These are phyloP conservation scores for Anarrhichthys ocellatus DNA, from an alignment of 2,113 vertebrate genomes.

Conservation along the genomic window DNA sequence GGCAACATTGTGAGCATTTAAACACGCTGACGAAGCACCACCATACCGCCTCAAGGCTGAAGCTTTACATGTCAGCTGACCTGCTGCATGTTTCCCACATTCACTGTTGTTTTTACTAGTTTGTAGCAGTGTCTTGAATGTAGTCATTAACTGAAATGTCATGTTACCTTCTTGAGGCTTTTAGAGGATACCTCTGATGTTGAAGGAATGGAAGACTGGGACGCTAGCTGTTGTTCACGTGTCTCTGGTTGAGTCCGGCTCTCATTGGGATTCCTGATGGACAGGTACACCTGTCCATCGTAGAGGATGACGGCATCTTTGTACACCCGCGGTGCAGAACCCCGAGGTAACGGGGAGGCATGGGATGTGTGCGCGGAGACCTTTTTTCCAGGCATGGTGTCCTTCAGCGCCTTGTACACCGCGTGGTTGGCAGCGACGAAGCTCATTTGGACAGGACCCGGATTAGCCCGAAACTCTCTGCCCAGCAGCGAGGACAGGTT, in stretches of 20 bases:
- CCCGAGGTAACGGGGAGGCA: not conserved
- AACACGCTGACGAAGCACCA: not conserved
- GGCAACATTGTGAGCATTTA: not conserved
- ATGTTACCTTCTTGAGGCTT: slow-evolving; percentile 35
- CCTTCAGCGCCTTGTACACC: slow-evolving; percentile 49
- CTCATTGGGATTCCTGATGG: slow-evolving; percentile 25
- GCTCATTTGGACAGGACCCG: slow-evolving; percentile 42
- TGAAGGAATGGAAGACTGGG: not conserved
- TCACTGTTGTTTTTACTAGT: not conserved
- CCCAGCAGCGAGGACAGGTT: not conserved
- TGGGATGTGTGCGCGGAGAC: not conserved
- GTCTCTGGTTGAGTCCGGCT: not conserved
- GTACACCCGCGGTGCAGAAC: fast-evolving
- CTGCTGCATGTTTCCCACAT: not conserved
- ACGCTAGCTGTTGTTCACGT: not conserved
- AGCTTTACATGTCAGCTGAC: not conserved
- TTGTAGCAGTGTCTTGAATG: not conserved
- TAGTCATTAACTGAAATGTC: not conserved
- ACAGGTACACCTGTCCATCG: slow-evolving; percentile 50
- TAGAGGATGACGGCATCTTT: slow-evolving; percentile 50
- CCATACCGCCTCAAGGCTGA: not conserved
- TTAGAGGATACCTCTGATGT: not conserved
- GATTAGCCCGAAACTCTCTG: not conserved
- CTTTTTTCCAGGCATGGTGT: not conserved
- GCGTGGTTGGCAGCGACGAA: slow-evolving; percentile 35